Evolutionary conservation across 1,140 invertebrate genomes (phyloP).

Genomic region (Steinernema khuongi): DNA sequence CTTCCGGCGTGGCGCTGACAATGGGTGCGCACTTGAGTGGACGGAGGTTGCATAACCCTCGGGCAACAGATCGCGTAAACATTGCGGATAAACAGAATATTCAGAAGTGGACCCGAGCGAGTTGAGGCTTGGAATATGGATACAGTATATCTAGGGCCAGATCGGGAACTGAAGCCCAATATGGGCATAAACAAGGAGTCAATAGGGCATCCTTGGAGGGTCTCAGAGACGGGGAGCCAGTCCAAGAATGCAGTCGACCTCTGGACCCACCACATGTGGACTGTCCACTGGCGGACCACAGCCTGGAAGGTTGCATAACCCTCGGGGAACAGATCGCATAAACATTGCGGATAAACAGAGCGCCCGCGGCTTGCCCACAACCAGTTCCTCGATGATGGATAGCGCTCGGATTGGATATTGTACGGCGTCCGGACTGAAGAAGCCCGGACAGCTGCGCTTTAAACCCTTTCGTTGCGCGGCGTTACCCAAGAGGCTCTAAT

Average conservation of each 20-base stretch:
- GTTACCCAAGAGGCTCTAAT: constrained; percentile 1
- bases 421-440: background rate
- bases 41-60: background rate
- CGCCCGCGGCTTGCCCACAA: background rate
- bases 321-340: background rate
- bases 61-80: constrained; percentile 2
- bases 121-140: background rate
- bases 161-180: too few relatives aligned
- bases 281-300: background rate
- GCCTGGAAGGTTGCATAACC: background rate
- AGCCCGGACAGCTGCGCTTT: background rate
- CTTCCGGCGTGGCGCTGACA: too few relatives aligned
- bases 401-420: background rate
- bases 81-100: constrained; percentile 7
- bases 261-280: background rate
- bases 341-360: constrained; percentile 14
- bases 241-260: background rate
- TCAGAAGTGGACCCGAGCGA: background rate
- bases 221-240: too few relatives aligned
- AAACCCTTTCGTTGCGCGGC: background rate
- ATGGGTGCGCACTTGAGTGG: too few relatives aligned
- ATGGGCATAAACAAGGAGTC: too few relatives aligned
- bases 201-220: too few relatives aligned
- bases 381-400: constrained; percentile 9
- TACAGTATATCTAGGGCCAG: too few relatives aligned